Conservation (phyloP, 2,888 invertebrate species). For the Elysia crispata region DNA sequence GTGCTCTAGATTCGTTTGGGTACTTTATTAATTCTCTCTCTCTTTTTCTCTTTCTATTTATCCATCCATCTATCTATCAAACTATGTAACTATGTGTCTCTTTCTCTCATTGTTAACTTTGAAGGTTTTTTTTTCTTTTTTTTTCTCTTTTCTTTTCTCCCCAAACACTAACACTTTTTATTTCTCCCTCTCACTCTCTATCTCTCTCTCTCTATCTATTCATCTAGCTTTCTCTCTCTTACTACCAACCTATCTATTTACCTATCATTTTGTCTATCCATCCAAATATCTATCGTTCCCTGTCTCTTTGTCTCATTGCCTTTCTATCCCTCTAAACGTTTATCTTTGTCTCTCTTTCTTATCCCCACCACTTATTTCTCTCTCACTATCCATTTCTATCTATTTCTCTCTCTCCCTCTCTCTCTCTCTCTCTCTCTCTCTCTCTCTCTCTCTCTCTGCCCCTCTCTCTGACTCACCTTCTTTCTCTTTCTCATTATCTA, state of each 20-base stretch:
- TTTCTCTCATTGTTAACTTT: no score
- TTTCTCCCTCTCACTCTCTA: neutral
- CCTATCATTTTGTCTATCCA: neutral
- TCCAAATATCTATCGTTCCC: neutral
- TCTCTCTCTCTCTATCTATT: neutral
- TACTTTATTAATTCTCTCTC: no score
- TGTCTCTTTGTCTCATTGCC: neutral
- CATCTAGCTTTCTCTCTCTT: neutral
- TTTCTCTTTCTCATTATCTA: slow-evolving; percentile 19
- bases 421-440: neutral
- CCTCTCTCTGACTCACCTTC: neutral
- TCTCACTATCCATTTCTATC: slow-evolving; percentile 31
- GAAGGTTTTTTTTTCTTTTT: no score
- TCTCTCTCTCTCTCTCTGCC: neutral
- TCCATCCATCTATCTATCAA: neutral
- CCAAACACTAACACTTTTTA: no score
- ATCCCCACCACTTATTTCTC: neutral
- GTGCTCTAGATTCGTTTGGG: no score
- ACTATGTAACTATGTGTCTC: no score
- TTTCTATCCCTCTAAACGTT: neutral
- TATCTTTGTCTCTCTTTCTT: neutral
- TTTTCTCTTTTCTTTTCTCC: no score
- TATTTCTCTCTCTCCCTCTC: slow-evolving; percentile 3
- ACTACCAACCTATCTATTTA: neutral
- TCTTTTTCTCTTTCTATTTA: neutral